Evolutionary conservation across 2,797 vertebrate species (phyloP), one percentile per base, ranked within the genome.

Genomic region (Coregonus sp.): DNA sequence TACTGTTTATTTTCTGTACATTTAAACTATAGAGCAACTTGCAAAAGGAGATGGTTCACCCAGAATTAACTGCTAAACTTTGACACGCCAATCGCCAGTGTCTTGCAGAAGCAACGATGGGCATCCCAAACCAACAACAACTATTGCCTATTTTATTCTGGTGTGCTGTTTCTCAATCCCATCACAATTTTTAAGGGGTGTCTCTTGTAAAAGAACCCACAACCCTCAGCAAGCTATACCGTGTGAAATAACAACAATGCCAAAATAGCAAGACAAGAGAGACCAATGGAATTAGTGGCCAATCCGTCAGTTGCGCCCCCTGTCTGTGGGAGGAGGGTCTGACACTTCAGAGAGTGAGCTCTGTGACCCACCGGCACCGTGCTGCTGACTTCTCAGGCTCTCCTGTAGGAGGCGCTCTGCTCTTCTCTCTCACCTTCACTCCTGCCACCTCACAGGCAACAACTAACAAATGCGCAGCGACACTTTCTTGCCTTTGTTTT

Each of bases 401-500:
- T 94, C 93, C 91, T 89, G 85, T 83, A 33, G 83, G 85, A 72
- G 85, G 87, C 89, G 56, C 56, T 61, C 18, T 81, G 87, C 85
- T 89, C 78, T 85, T 84, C 88, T 91, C 91, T 88, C 89, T 91
- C 88, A 88, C 88, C 89, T 89, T 92, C 87, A 88, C 80, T 86
- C 90, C 90, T 87, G 90, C 88, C 77, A 83, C 90, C 89, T 90
- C 87, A 71, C 86, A 80, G 93, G 91, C 89, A 75, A 87, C 56
- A n/a, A 83, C 86, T 81, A 90, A 85, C 89, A 89, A 91, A 93
- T 92, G 92, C 92, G 91, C 94, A 94, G 92, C 92, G 93, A 93
- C 94, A 94, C 94, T 94, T 94, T 94, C 90, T 94, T 93, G 91
- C 91, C 88, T 92, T 93, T 86, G 87, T 92, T 94, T 93, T 91